These are phyloP conservation scores for Hepsetus odoe DNA, from an alignment of 2,113 vertebrate genomes.

Conservation along the genomic window DNA sequence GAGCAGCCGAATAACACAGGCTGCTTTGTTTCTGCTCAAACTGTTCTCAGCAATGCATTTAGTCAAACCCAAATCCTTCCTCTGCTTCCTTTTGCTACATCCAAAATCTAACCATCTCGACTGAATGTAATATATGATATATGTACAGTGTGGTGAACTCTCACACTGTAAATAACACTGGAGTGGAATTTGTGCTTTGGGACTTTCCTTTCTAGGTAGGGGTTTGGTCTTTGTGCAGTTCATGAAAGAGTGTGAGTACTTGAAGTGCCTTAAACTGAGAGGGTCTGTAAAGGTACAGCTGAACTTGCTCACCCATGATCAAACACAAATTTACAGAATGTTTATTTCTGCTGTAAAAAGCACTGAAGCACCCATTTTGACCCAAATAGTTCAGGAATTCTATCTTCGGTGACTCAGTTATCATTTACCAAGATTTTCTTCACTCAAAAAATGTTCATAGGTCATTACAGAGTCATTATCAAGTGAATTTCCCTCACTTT, in stretches of 20 bases:
- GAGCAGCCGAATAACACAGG: constrained; percentile 42
- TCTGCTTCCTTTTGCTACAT: not conserved
- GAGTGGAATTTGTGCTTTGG: not conserved
- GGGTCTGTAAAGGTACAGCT: constrained; percentile 14
- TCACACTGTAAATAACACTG: not conserved
- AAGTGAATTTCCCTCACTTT: too few species aligned
- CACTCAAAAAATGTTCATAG: too few species aligned
- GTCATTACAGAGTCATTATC: too few species aligned
- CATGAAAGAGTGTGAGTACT: constrained; percentile 37
- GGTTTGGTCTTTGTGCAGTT: constrained; percentile 11
- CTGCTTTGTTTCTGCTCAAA: constrained; percentile 48
- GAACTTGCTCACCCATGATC: not conserved
- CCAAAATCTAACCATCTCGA: not conserved
- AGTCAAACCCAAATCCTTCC: not conserved
- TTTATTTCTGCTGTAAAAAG: not conserved
- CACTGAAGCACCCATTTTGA: too few species aligned
- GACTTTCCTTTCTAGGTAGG: not conserved
- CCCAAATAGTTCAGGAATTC: too few species aligned
- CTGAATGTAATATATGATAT: not conserved
- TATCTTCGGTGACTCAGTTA: too few species aligned
- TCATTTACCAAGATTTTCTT: too few species aligned
- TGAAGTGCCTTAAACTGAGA: constrained; percentile 43
- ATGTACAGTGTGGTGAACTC: not conserved
- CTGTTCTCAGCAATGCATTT: constrained; percentile 34
- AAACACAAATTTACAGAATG: not conserved